phyloP scores from a whole-genome alignment of 2,113 vertebrate species.

The Pao palembangensis region DNA sequence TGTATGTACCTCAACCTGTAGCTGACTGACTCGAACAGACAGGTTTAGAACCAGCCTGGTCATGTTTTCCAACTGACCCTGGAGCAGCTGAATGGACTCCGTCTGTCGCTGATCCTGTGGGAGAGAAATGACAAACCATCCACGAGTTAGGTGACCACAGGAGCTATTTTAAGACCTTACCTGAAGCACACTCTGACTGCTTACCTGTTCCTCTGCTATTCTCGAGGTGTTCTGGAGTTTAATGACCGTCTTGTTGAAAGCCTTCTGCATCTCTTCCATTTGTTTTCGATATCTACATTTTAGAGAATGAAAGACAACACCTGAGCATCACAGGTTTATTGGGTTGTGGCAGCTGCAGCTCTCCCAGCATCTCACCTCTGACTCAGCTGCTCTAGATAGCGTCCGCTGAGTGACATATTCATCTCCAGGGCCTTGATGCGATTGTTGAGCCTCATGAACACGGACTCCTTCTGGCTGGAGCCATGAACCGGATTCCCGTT shows the following conservation, averaged over 20 bases:
- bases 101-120: slow-evolving; percentile 91
- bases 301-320: background rate
- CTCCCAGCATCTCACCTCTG: slow-evolving; percentile 80
- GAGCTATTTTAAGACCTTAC: background rate
- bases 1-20: slow-evolving; percentile 85
- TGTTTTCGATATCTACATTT: slow-evolving; percentile 89
- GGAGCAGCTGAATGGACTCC: slow-evolving; percentile 90
- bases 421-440: slow-evolving; percentile 96
- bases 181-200: background rate
- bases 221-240: slow-evolving; percentile 96
- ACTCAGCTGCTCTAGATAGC: slow-evolving; percentile 96
- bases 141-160: background rate
- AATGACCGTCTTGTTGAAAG: slow-evolving; percentile 97
- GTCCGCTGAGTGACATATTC: slow-evolving; percentile 98
- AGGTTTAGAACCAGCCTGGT: slow-evolving; percentile 87
- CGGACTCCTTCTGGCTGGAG: slow-evolving; percentile 93
- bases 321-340: background rate
- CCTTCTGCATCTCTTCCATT: slow-evolving; percentile 99
- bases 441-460: slow-evolving; percentile 98
- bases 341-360: background rate
- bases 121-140: background rate
- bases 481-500: slow-evolving; percentile 86
- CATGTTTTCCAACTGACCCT: slow-evolving; percentile 89
- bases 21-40: slow-evolving; percentile 79
- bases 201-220: slow-evolving; percentile 96